These are phyloP conservation scores for Cheilosia vernalis DNA, from an alignment of 2,888 invertebrate species.

Conservation along the genomic window DNA sequence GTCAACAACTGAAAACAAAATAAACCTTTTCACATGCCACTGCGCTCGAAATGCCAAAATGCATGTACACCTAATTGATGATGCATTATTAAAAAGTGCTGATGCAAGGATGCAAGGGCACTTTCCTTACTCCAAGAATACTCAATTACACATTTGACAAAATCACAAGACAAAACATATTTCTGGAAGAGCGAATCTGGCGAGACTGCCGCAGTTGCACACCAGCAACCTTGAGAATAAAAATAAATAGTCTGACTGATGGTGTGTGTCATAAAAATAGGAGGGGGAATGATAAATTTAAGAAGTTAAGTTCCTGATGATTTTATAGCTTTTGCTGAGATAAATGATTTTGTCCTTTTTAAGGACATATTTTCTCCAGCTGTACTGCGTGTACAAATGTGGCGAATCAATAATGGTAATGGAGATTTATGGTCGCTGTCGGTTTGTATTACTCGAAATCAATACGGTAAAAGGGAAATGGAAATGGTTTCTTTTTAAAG, in stretches of 20 bases:
- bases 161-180: background rate
- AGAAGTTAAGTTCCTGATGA: background rate
- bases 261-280: background rate
- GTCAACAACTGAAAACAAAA: too few species aligned
- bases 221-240: background rate
- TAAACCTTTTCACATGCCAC: too few species aligned
- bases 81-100: too few species aligned
- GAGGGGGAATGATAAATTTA: background rate
- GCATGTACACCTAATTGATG: too few species aligned
- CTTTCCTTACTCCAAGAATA: too few species aligned
- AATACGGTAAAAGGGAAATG: background rate
- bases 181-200: background rate
- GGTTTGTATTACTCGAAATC: background rate
- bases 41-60: too few species aligned
- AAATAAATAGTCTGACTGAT: background rate
- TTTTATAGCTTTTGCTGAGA: constrained; percentile 1
- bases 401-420: background rate
- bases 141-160: background rate
- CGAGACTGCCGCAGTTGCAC: background rate
- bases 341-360: constrained; percentile 4
- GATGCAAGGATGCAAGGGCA: too few species aligned
- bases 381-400: background rate
- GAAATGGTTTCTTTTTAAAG: background rate
- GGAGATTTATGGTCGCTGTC: background rate
- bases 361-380: constrained; percentile 10